Evolutionary conservation across 2,797 vertebrate genomes (phyloP).

Genomic region (Chloroceryle amazona): DNA sequence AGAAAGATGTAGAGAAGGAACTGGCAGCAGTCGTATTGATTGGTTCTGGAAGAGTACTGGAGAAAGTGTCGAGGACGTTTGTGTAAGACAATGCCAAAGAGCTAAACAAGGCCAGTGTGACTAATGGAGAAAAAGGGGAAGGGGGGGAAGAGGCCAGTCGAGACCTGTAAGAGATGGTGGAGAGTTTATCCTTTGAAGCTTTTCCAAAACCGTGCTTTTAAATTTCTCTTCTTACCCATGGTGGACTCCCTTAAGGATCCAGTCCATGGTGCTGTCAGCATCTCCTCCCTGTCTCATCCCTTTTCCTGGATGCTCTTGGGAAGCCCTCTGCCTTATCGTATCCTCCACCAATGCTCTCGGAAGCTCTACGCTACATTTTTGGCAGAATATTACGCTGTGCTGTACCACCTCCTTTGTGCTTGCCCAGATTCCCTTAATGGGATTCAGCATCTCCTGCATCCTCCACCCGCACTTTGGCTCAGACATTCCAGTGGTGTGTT

Average conservation of each 20-base stretch:
- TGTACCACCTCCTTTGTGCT: neutral
- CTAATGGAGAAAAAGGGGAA: conserved; percentile 8
- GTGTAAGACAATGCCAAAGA: conserved; percentile 47
- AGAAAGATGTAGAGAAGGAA: neutral
- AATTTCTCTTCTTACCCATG: neutral
- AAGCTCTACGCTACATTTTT: neutral
- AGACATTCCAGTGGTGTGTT: neutral
- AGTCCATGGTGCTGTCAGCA: neutral
- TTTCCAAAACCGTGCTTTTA: conserved; percentile 44
- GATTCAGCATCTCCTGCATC: neutral
- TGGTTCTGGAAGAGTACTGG: neutral
- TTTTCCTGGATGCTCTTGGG: conserved; percentile 21
- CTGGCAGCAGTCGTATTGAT: conserved; percentile 19
- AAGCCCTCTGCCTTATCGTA: neutral
- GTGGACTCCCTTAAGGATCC: conserved; percentile 7
- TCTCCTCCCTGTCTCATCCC: neutral
- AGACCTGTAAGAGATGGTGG: neutral
- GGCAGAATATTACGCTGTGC: neutral
- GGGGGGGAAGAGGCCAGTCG: neutral
- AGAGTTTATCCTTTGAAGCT: conserved; percentile 36
- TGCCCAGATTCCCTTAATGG: neutral
- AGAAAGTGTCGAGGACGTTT: conserved; percentile 30
- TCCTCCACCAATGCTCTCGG: neutral
- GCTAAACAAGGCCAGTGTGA: conserved; percentile 9
- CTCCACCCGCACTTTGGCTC: neutral